These are phyloP conservation scores for Drosophila koepferae DNA, from an alignment of 2,888 invertebrate species.

Conservation along the genomic window DNA sequence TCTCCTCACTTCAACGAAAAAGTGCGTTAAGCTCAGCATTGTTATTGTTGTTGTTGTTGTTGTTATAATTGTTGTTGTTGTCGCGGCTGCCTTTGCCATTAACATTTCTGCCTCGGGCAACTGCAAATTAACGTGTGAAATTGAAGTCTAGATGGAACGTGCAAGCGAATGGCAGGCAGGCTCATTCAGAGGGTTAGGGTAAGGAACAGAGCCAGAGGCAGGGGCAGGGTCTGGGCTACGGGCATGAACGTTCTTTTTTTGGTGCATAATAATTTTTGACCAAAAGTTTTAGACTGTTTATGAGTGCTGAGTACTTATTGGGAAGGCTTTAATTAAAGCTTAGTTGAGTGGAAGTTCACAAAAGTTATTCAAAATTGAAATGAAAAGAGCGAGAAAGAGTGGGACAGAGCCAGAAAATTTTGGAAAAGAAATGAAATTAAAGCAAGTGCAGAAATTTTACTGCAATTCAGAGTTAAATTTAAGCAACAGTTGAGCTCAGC, in stretches of 20 bases:
- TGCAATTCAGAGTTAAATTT: background rate
- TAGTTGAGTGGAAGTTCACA: constrained; percentile 38
- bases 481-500: background rate
- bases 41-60: constrained; percentile 20
- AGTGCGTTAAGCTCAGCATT: constrained; percentile 38
- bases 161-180: background rate
- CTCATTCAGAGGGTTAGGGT: background rate
- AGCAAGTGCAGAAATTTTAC: background rate
- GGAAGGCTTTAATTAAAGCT: constrained; percentile 64
- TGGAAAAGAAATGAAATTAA: background rate
- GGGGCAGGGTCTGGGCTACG: background rate
- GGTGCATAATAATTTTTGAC: constrained; percentile 40
- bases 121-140: constrained; percentile 71
- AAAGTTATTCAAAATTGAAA: constrained; percentile 31
- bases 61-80: constrained; percentile 18
- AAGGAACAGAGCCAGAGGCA: background rate
- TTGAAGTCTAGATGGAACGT: constrained; percentile 40
- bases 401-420: background rate
- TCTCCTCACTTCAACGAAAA: background rate
- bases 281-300: constrained; percentile 41
- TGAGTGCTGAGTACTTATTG: constrained; percentile 56
- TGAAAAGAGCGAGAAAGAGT: background rate
- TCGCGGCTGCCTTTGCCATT: constrained; percentile 45
- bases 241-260: constrained; percentile 6
- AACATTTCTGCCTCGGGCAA: constrained; percentile 63